Evolutionary conservation across 1,140 invertebrate genomes (phyloP).

Genomic region (Lamellibrachia luymesi): DNA sequence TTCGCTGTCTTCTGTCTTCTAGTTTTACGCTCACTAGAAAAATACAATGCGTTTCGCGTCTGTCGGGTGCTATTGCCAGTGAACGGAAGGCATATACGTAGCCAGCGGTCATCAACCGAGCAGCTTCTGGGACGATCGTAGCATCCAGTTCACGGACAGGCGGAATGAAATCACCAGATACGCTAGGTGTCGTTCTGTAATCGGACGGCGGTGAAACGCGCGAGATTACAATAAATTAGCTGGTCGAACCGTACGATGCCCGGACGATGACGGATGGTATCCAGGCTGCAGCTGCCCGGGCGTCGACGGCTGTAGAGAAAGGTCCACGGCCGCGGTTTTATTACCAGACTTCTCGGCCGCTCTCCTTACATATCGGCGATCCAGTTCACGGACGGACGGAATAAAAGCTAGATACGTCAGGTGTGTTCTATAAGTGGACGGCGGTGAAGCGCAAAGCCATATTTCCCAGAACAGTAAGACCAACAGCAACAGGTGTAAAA

Average conservation of each 20-base stretch:
- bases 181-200: not conserved
- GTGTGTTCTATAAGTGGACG: not conserved
- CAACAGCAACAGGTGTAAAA: not conserved
- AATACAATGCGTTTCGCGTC: not conserved
- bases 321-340: not conserved
- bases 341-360: not conserved
- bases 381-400: not conserved
- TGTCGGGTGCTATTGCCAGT: not conserved
- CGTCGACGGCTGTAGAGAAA: not conserved
- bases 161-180: not conserved
- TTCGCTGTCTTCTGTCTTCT: not conserved
- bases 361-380: not conserved
- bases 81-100: not conserved
- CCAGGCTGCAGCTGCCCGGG: not conserved
- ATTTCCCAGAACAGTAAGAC: not conserved
- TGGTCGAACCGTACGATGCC: not conserved
- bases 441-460: not conserved
- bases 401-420: not conserved
- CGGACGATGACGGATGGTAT: not conserved
- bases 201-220: not conserved
- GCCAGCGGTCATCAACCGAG: not conserved
- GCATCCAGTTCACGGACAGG: not conserved
- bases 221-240: not conserved
- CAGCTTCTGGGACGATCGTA: not conserved
- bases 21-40: not conserved